Conservation (phyloP, 2,888 invertebrate genomes). For the Heterodera filipjevi region DNA sequence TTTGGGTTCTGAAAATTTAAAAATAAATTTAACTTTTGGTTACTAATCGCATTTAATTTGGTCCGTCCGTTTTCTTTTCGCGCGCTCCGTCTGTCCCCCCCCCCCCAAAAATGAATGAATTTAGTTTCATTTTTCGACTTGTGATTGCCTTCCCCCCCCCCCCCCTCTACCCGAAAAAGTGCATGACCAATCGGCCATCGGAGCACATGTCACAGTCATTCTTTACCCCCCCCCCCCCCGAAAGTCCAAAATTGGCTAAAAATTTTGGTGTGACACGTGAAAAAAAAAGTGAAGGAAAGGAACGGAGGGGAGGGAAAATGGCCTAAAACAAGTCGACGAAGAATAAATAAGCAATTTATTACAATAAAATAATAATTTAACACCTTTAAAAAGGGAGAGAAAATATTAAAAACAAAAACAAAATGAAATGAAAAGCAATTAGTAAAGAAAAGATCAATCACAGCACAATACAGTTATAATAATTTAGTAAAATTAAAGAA, state of each 20-base stretch:
- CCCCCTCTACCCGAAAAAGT: neutral
- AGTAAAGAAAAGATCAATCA: too few relatives aligned
- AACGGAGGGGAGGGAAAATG: too few relatives aligned
- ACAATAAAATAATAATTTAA: neutral
- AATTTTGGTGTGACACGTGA: neutral
- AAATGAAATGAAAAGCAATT: too few relatives aligned
- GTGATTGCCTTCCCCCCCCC: neutral
- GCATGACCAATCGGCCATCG: neutral
- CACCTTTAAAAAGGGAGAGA: too few relatives aligned
- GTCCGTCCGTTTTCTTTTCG: neutral
- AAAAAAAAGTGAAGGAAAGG: neutral
- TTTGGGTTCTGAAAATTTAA: too few relatives aligned
- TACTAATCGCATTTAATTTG: slow-evolving; percentile 7
- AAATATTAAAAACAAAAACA: too few relatives aligned
- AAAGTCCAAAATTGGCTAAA: neutral
- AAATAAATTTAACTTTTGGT: too few relatives aligned
- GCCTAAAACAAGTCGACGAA: too few relatives aligned
- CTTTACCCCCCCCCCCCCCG: neutral
- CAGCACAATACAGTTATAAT: too few relatives aligned
- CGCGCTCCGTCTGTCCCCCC: neutral
- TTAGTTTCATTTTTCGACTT: neutral
- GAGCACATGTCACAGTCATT: slow-evolving; percentile 10
- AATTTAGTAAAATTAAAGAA: too few relatives aligned
- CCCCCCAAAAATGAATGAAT: slow-evolving; percentile 6
- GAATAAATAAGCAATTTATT: neutral